These are phyloP conservation scores for Meda fulgida DNA, from an alignment of 2,797 vertebrate species.

Conservation along the genomic window DNA sequence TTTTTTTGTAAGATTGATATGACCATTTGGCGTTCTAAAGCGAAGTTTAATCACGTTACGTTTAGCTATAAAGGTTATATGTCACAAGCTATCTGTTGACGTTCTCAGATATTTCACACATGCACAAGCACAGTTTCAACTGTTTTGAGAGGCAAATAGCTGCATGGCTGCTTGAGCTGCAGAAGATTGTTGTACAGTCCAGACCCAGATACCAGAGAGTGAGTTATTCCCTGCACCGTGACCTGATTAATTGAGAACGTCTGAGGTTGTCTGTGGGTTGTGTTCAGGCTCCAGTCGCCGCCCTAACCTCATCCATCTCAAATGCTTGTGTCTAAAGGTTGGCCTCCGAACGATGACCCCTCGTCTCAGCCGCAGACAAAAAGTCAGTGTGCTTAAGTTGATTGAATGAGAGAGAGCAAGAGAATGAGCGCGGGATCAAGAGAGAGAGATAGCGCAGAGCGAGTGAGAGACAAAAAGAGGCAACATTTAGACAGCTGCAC, in stretches of 20 bases:
- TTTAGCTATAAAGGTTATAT: conserved; percentile 11
- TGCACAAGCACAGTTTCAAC: conserved; percentile 33
- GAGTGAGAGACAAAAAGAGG: conserved; percentile 63
- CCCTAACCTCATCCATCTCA: conserved; percentile 69
- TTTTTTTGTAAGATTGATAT: not conserved
- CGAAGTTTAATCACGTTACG: not conserved
- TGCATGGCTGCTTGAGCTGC: conserved; percentile 69
- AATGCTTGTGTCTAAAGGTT: conserved; percentile 68
- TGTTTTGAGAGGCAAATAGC: conserved; percentile 58
- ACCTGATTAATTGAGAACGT: conserved; percentile 80
- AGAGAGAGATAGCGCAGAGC: conserved; percentile 55
- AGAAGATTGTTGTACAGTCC: conserved; percentile 68
- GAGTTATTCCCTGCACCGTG: conserved; percentile 75
- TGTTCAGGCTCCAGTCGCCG: conserved; percentile 59
- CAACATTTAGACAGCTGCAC: conserved; percentile 85
- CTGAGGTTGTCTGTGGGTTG: conserved; percentile 69
- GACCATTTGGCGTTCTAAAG: not conserved
- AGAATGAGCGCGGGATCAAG: conserved; percentile 53
- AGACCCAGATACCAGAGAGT: conserved; percentile 74
- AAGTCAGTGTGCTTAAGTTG: conserved; percentile 58
- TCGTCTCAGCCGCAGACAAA: conserved; percentile 54
- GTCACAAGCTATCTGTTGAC: conserved; percentile 7
- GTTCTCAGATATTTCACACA: conserved; percentile 37
- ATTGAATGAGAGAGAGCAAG: conserved; percentile 55
- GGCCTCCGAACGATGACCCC: conserved; percentile 65